These are phyloP conservation scores for Odobenus rosmarus DNA, from an alignment of 2,113 vertebrate genomes.

Conservation along the genomic window DNA sequence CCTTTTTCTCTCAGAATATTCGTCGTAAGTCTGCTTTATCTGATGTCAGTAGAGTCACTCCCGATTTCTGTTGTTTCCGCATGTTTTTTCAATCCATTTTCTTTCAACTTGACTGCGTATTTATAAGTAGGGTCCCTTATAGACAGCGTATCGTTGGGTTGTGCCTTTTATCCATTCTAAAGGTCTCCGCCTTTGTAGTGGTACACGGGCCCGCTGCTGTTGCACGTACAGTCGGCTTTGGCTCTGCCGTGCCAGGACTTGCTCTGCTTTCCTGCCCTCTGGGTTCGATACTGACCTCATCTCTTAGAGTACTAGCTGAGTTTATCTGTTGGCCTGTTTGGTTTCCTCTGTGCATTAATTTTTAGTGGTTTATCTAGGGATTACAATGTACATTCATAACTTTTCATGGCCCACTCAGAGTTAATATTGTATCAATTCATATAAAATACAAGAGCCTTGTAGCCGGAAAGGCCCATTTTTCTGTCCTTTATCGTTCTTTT, in stretches of 20 bases:
- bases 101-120: neutral
- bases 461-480: neutral
- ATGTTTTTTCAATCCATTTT: neutral
- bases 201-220: fast-evolving
- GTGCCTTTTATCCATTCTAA: neutral
- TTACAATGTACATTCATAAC: fast-evolving
- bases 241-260: neutral
- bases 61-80: neutral
- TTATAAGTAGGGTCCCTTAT: too few relatives aligned
- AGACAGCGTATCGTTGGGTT: neutral
- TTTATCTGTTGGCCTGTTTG: neutral
- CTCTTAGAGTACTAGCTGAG: neutral
- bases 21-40: neutral
- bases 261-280: neutral
- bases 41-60: too few relatives aligned
- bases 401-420: neutral
- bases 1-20: neutral
- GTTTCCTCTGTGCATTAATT: neutral
- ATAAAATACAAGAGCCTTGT: too few relatives aligned
- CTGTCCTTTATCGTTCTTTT: neutral
- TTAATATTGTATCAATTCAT: too few relatives aligned
- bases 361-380: neutral
- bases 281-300: neutral
- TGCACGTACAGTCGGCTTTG: fast-evolving
- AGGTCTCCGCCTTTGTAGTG: neutral